A percentile compares a stretch with the other conserved stretches of the same genome.
phyloP scores from a whole-genome alignment of 2,888 invertebrate species.

The Drosophila nr. medialis region DNA sequence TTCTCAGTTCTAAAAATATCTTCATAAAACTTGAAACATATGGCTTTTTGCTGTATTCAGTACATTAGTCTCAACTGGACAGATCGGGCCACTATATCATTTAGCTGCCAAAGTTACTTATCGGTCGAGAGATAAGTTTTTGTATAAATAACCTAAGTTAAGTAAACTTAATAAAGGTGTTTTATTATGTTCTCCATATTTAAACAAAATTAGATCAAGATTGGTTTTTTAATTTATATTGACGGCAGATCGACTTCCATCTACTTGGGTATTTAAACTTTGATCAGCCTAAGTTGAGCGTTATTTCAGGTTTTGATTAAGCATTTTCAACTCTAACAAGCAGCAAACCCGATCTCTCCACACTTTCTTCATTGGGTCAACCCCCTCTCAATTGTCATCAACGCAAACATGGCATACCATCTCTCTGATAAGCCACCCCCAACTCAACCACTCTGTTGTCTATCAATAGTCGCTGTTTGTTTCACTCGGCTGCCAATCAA shows the following conservation, averaged over 20 bases:
- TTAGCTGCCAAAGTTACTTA: not conserved
- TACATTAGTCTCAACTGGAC: too few species aligned
- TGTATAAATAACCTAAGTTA: not conserved
- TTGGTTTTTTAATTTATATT: too few species aligned
- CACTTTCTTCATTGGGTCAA: not conserved
- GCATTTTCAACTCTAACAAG: not conserved
- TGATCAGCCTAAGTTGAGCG: not conserved
- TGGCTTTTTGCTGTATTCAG: not conserved
- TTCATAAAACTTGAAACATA: not conserved
- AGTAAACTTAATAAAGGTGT: too few species aligned
- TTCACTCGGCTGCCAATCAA: slow-evolving; percentile 49
- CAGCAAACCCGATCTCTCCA: not conserved
- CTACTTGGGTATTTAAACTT: not conserved
- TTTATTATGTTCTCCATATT: too few species aligned
- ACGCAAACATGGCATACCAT: not conserved
- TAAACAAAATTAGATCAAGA: too few species aligned
- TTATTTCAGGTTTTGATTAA: not conserved
- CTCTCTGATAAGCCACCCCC: not conserved
- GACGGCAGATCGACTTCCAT: too few species aligned
- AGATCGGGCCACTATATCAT: not conserved
- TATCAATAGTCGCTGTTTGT: slow-evolving; percentile 16
- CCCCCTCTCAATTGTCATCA: not conserved
- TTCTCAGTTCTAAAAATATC: not conserved
- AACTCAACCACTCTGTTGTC: not conserved
- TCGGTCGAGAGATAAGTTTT: not conserved